Conservation (phyloP, 2,888 invertebrate genomes). For the Laothoe populi region DNA sequence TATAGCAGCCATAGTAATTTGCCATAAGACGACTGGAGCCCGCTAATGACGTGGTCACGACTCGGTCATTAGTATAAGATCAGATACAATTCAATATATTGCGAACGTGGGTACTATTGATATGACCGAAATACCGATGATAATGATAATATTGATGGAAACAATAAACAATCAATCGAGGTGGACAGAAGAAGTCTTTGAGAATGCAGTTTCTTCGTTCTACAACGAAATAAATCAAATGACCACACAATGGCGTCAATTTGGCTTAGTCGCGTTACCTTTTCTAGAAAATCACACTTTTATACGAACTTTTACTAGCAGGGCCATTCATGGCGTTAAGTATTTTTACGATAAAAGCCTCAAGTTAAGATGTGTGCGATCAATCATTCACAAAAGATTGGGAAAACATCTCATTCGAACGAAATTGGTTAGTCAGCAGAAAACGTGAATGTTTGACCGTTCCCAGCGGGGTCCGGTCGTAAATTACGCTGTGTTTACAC, state of each 20-base stretch:
- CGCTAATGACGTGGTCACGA: slow-evolving; percentile 9
- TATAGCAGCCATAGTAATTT: background rate
- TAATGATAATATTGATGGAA: background rate
- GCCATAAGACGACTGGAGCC: background rate
- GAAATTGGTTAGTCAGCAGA: slow-evolving; percentile 27
- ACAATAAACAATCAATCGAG: too few relatives aligned
- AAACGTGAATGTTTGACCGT: slow-evolving; percentile 24
- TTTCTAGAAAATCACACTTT: background rate
- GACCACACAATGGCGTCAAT: too few relatives aligned
- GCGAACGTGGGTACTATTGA: background rate
- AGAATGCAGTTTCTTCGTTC: too few relatives aligned
- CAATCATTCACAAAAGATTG: slow-evolving; percentile 23
- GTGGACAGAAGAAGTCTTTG: too few relatives aligned
- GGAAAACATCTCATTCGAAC: slow-evolving; percentile 9
- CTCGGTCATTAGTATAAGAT: background rate
- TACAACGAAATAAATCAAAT: too few relatives aligned
- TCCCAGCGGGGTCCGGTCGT: slow-evolving; percentile 2
- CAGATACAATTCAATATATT: background rate
- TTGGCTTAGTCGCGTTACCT: too few relatives aligned
- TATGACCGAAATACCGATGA: background rate
- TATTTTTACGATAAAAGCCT: slow-evolving; percentile 10
- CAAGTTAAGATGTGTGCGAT: background rate
- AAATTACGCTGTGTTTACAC: background rate
- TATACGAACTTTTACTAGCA: background rate
- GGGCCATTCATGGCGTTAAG: background rate